Base-by-base conservation (phyloP, 2,113 vertebrate genomes). In the Clarias magur region DNA sequence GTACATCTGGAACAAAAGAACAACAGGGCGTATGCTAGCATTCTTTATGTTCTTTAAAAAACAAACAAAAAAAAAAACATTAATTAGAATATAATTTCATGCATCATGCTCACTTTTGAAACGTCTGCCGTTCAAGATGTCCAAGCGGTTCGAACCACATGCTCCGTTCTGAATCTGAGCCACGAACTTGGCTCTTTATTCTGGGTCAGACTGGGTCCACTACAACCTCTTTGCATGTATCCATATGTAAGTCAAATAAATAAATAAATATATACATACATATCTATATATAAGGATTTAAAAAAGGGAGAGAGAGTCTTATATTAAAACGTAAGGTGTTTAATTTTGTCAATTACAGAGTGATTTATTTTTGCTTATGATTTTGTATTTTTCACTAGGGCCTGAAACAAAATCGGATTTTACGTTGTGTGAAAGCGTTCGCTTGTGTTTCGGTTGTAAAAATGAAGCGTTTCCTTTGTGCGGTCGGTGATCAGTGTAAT, bases 151-250 rank as follows among this genome's bases (percentile, higher is more conserved):
- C 3, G 1, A 60, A 38, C 82, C 82, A 59, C 12, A 85, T 30
- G 54, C n/a, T 57, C 53, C 70, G 23, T 68, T 34, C 54, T 53
- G 23, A 80, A 38, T 54, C 85, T 30, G 73, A 83, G 48, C 72
- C 59, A n/a, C 60, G 38, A 65, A 68, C 27, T 80, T 30, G 85
- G 82, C 85, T 90, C 83, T 90, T 85, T 86, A 91, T 90, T 92
- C 88, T 88, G 88, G 75, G 85, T 88, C 90, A 90, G 90, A 92
- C 88, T 91, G 80, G 88, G 78, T 88, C 75, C 68, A 84, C 78
- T 72, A 81, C 54, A 80, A 86, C 38, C 62, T 86, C 30, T 86
- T 63, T 89, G 86, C 88, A 89, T 86, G 86, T 84, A 42, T 89
- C 62, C 57, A 82, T 84, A 59, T 34, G 88, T 63, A 59, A n/a